Conservation (phyloP, 2,888 invertebrate species). For the Lepeophtheirus nordmannii region DNA sequence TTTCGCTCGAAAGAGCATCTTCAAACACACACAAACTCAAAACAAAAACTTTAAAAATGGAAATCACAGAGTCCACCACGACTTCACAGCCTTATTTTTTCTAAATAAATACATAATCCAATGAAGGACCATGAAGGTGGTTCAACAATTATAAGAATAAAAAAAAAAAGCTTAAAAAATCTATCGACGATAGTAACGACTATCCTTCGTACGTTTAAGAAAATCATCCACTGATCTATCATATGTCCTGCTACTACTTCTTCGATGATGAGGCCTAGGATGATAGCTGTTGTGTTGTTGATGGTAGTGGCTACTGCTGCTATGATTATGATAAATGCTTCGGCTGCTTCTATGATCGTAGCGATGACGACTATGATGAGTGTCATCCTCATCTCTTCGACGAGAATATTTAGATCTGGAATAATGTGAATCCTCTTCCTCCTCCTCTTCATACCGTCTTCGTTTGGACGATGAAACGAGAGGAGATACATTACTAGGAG, state of each 20-base stretch:
- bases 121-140: too few relatives aligned
- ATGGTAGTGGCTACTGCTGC: too few relatives aligned
- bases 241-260: neutral
- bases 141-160: neutral
- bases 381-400: neutral
- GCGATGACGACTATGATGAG: neutral
- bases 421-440: neutral
- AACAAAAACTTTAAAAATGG: too few relatives aligned
- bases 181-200: slow-evolving; percentile 2
- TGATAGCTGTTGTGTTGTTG: too few relatives aligned
- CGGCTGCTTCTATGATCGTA: neutral
- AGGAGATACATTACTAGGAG: neutral
- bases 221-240: slow-evolving; percentile 19
- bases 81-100: too few relatives aligned
- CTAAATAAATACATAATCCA: too few relatives aligned
- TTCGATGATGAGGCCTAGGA: neutral
- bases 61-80: too few relatives aligned
- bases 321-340: too few relatives aligned
- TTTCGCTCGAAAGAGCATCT: too few relatives aligned
- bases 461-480: neutral
- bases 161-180: neutral
- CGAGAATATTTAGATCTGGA: neutral
- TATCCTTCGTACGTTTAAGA: neutral
- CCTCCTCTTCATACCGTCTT: neutral
- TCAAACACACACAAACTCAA: too few relatives aligned